Conservation (phyloP, 2,113 vertebrate genomes). For the Amphiprion percula region DNA sequence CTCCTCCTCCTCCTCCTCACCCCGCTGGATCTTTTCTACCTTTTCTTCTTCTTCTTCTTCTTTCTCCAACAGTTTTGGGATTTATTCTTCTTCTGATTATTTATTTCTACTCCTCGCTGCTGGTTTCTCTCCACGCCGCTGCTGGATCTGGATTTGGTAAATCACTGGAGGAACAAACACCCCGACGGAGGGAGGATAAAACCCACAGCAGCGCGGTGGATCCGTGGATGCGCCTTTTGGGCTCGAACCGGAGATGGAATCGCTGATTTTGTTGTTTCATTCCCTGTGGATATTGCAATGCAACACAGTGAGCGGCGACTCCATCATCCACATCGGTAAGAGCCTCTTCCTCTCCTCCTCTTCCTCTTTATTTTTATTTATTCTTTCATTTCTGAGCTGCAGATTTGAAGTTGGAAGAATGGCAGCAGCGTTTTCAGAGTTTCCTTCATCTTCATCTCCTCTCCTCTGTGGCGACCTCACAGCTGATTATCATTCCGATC, state of each 20-base stretch:
- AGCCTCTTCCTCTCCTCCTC: not conserved
- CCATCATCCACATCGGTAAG: conserved; percentile 99
- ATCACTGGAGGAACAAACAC: conserved; percentile 31
- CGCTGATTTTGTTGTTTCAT: conserved; percentile 91
- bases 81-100: conserved; percentile 31
- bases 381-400: conserved; percentile 16
- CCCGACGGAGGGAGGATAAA: not conserved
- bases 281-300: conserved; percentile 95
- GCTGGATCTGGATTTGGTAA: conserved; percentile 74
- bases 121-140: conserved; percentile 14
- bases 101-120: conserved; percentile 31
- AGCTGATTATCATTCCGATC: conserved; percentile 47
- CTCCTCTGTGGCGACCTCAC: not conserved
- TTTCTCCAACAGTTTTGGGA: conserved; percentile 64
- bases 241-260: conserved; percentile 93
- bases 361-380: not conserved
- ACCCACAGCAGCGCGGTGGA: conserved; percentile 65
- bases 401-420: conserved; percentile 21
- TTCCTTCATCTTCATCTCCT: not conserved
- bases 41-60: conserved; percentile 15
- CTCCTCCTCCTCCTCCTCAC: no score
- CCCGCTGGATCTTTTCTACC: not conserved
- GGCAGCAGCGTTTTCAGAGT: conserved; percentile 5
- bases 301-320: conserved; percentile 93
- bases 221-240: conserved; percentile 89